A percentile compares a stretch with the other conserved stretches of the same genome.
Conservation (phyloP, 1,140 invertebrate genomes). For the Macrostomum lignano region DNA sequence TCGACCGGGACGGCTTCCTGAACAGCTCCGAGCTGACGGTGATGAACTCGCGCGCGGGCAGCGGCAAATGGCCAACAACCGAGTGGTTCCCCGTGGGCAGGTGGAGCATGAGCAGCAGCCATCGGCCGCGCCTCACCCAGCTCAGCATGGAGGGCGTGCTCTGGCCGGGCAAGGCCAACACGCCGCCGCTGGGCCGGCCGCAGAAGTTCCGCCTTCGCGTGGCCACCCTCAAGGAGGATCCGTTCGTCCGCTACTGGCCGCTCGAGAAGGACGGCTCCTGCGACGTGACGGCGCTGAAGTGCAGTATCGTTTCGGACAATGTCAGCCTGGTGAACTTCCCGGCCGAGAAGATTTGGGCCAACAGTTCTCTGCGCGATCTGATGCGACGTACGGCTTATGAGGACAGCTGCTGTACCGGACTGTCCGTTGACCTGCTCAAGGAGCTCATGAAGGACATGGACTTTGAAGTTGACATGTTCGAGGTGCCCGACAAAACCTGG, state of each 20-base stretch:
- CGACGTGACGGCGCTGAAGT: background rate
- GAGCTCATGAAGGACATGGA: conserved; percentile 50
- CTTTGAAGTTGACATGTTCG: conserved; percentile 70
- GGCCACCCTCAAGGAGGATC: conserved; percentile 1
- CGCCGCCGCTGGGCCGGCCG: conserved; percentile 73
- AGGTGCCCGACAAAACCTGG: conserved; percentile 78
- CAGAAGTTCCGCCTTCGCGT: conserved; percentile 59
- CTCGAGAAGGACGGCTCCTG: background rate
- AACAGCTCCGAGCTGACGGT: no score
- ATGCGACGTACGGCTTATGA: no score
- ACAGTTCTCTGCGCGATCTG: no score
- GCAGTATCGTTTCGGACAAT: no score
- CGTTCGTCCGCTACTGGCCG: conserved; percentile 10
- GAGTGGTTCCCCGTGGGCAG: background rate
- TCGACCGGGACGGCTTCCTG: no score
- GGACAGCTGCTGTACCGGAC: conserved; percentile 67
- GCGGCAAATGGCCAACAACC: no score
- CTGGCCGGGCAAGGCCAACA: conserved; percentile 77
- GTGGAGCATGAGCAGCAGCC: conserved; percentile 1
- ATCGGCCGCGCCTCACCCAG: background rate
- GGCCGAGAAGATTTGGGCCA: no score
- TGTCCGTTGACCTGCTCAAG: conserved; percentile 69
- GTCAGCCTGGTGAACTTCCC: no score
- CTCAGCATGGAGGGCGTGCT: conserved; percentile 76
- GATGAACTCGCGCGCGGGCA: no score